phyloP scores from a whole-genome alignment of 2,888 invertebrate genomes.

The Cyclophora albipunctata region DNA sequence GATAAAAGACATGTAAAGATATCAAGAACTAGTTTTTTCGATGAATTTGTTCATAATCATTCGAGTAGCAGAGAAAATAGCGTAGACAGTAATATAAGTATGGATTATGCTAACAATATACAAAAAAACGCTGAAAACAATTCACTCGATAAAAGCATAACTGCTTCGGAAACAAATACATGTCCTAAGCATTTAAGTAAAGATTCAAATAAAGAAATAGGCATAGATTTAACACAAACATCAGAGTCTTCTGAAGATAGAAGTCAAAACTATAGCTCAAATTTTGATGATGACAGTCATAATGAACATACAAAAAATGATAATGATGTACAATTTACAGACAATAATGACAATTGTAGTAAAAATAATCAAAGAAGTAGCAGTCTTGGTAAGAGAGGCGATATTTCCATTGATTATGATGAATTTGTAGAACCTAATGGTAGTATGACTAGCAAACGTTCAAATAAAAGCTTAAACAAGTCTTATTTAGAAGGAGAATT shows the following conservation, averaged over 20 bases:
- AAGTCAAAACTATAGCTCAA: constrained; percentile 1
- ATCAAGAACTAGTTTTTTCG: constrained; percentile 29
- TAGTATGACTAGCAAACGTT: no score
- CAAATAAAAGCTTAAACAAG: neutral
- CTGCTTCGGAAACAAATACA: no score
- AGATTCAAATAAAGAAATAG: constrained; percentile 9
- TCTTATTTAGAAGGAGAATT: neutral
- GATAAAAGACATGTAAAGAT: constrained; percentile 4
- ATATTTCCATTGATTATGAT: constrained; percentile 61
- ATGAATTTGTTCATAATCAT: constrained; percentile 39
- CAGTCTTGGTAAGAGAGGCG: constrained; percentile 37
- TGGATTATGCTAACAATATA: no score
- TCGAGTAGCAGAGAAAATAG: constrained; percentile 25
- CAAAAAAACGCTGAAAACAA: no score
- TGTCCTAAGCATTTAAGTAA: neutral
- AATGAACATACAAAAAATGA: no score
- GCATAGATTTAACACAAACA: constrained; percentile 50
- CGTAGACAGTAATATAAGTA: neutral
- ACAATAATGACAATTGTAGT: neutral
- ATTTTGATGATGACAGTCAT: no score
- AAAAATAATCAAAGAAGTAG: constrained; percentile 17
- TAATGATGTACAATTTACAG: no score
- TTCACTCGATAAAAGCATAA: no score
- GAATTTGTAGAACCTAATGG: constrained; percentile 27
- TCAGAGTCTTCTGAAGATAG: constrained; percentile 25